Conservation (phyloP, 2,113 vertebrate genomes). For the Microcebus ravelobensis region DNA sequence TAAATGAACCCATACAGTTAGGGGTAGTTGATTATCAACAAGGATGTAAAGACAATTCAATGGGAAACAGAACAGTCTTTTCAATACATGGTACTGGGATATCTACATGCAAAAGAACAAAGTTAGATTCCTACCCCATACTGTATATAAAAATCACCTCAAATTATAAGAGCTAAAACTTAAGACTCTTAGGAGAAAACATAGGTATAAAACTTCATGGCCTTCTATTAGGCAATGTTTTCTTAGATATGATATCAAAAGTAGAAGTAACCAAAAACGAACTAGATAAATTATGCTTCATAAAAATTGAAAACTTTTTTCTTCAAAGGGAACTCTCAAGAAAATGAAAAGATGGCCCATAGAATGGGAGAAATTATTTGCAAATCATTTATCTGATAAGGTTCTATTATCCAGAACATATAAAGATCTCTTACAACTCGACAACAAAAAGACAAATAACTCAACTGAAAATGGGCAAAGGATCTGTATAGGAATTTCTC, state of each 20-base stretch:
- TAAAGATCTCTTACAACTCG: neutral
- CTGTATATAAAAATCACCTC: neutral
- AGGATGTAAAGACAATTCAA: neutral
- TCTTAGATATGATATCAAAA: neutral
- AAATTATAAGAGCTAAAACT: neutral
- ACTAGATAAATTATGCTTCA: neutral
- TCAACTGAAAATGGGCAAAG: neutral
- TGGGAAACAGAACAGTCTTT: neutral
- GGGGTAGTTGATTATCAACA: neutral
- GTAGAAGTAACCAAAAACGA: conserved; percentile 9
- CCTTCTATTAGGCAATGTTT: neutral
- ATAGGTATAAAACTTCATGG: neutral
- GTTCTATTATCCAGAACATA: neutral
- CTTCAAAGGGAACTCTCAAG: neutral
- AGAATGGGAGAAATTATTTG: neutral
- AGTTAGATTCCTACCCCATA: neutral
- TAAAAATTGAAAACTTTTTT: neutral
- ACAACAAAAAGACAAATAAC: neutral
- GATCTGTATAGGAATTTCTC: neutral
- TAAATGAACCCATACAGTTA: neutral
- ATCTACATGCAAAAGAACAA: neutral
- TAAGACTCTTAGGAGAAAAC: conserved; percentile 20
- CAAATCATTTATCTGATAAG: neutral
- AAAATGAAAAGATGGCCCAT: neutral
- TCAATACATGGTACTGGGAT: neutral